A percentile compares a stretch with the other conserved stretches of the same genome.
Evolutionary conservation across 2,113 vertebrate genomes (phyloP).

Genomic region (Chinchilla lanigera): DNA sequence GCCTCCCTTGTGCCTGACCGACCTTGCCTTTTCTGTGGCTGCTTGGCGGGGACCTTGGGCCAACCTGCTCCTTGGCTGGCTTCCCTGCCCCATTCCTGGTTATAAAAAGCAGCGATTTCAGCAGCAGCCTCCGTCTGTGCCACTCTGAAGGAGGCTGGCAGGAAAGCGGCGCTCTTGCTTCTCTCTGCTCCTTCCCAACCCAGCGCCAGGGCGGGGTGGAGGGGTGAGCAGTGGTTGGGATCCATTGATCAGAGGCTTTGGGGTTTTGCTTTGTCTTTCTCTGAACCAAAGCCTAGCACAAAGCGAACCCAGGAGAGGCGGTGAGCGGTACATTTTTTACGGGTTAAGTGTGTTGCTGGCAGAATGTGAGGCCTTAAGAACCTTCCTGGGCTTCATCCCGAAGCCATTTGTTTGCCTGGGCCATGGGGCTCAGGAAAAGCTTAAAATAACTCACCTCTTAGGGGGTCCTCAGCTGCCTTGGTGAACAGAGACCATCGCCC

Average conservation of each 20-base stretch:
- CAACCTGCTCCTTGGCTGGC: constrained; percentile 17
- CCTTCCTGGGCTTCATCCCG: constrained; percentile 66
- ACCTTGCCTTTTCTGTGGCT: accelerated
- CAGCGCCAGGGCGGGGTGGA: neutral
- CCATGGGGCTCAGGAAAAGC: constrained; percentile 17
- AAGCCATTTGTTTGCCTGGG: constrained; percentile 15
- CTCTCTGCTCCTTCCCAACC: neutral
- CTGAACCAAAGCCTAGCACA: constrained; percentile 38
- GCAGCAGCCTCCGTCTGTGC: neutral
- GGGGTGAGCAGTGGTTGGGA: neutral
- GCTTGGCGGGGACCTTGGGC: neutral
- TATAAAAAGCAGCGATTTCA: constrained; percentile 48
- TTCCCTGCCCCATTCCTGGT: constrained; percentile 37
- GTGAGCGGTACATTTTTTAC: constrained; percentile 45
- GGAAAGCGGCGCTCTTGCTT: neutral
- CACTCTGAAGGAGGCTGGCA: neutral
- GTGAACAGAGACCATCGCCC: neutral
- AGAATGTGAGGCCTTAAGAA: constrained; percentile 64
- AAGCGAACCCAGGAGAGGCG: constrained; percentile 29
- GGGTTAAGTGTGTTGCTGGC: constrained; percentile 77
- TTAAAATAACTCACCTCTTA: constrained; percentile 63
- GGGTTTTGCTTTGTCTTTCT: constrained; percentile 60
- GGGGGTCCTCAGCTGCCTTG: neutral
- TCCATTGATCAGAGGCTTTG: constrained; percentile 68
- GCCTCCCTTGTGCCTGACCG: accelerated